Evolutionary conservation across 2,113 vertebrate species (phyloP), one percentile per base, ranked within the genome.

Genomic region (Camelus dromedarius): DNA sequence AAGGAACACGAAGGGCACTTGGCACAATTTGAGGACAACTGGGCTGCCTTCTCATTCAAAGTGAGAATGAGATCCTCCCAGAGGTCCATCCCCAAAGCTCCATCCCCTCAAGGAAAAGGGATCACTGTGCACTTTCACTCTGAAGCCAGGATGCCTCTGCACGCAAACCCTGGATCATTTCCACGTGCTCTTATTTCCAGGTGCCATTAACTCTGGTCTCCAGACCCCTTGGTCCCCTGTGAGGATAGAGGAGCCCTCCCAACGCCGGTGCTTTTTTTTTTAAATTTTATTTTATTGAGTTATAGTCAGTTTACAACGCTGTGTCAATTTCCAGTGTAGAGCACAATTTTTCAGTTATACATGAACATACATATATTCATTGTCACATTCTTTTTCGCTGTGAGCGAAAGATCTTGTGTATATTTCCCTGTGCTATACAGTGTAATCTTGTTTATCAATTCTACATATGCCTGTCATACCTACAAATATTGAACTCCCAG

Each of bases 81-180:
- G 35, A 52, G 15, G 15, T 2, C 20, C 14, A 0, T 4, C 26
- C 30, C 22, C 42, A 42, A 5, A 0, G 32, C 19, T 38, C 1
- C 35, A 38, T 1, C 8, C 30, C 56, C 66, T 73, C 9, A 50
- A 18, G 60, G 18, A 66, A 58, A 19, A 28, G 32, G 66, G 62
- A 10, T 38, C 80, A 30, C 67, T 1, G 10, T 8, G 15, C 2
- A 18, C 11, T 10, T 70, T 70, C 50, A 69, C 11, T 48, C 16
- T 0, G 52, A 48, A 75, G 64, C n/a, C 30, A 2, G 48, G 35
- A 91, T 19, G 22, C 13, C 73, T 48, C 19, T 7, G 32, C 16
- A 8, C 1, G 22, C 50, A 46, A 67, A 6, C 1, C 3, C 30
- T 4, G 28, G 19, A 20, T 24, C 28, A 35, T 3, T 32, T 69